These are phyloP conservation scores for Galago senegalensis DNA, from an alignment of 2,797 vertebrate genomes.

Conservation along the genomic window DNA sequence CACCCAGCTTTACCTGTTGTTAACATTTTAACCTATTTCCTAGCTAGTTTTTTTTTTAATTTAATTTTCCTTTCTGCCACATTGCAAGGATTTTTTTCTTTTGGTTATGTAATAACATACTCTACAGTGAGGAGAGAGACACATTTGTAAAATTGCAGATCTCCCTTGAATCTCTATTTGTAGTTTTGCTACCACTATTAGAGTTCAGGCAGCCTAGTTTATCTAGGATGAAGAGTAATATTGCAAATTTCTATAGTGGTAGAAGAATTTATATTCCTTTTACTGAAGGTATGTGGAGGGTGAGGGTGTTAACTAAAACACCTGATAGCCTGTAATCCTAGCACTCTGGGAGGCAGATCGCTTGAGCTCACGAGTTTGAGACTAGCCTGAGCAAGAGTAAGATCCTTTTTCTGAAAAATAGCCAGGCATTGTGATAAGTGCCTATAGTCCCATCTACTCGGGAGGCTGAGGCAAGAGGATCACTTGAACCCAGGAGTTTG, in stretches of 20 bases:
- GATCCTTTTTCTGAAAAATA: too few species aligned
- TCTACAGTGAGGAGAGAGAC: neutral
- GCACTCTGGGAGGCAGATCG: too few species aligned
- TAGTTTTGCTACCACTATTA: neutral
- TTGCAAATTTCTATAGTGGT: neutral
- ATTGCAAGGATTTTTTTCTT: neutral
- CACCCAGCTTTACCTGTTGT: neutral
- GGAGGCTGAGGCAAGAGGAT: too few species aligned
- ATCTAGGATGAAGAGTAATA: neutral
- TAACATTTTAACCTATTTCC: neutral
- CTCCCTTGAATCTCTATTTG: neutral
- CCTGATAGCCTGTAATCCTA: neutral
- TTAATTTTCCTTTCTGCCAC: neutral
- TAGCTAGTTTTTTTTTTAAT: neutral
- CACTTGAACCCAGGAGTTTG: too few species aligned
- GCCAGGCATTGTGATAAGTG: too few species aligned
- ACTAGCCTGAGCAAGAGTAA: too few species aligned
- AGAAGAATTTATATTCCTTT: conserved; percentile 31
- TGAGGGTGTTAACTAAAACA: neutral
- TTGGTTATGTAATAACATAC: neutral
- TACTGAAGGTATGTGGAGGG: neutral
- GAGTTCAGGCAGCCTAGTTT: conserved; percentile 17
- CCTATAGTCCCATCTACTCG: too few species aligned
- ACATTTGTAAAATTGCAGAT: neutral
- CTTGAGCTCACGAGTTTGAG: too few species aligned